phyloP scores from a whole-genome alignment of 2,888 invertebrate species.

The Athalia circularis region DNA sequence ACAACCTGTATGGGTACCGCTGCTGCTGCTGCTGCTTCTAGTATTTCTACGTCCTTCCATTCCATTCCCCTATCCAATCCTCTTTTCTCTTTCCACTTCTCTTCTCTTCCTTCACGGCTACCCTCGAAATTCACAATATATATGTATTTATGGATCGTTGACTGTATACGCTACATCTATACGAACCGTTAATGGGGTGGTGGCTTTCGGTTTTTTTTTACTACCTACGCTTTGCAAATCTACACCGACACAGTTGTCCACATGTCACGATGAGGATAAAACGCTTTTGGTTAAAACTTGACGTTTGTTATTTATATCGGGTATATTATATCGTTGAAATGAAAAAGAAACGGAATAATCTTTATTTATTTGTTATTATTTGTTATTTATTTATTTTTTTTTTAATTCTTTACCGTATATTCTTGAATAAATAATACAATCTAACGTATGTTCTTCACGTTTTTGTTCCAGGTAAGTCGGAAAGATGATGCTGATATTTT shows the following conservation, averaged over 20 bases:
- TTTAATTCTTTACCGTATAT: background rate
- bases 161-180: slow-evolving; percentile 35
- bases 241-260: background rate
- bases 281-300: too few relatives aligned
- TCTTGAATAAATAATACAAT: background rate
- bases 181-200: too few relatives aligned
- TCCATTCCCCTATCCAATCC: background rate
- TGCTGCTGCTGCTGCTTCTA: too few relatives aligned
- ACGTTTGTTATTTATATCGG: too few relatives aligned
- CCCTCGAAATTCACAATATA: slow-evolving; percentile 65
- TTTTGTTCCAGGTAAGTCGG: slow-evolving; percentile 34
- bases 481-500: background rate
- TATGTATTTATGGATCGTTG: slow-evolving; percentile 60
- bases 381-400: background rate
- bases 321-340: too few relatives aligned
- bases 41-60: too few relatives aligned
- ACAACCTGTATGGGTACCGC: too few relatives aligned
- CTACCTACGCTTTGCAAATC: too few relatives aligned
- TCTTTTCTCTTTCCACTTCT: slow-evolving; percentile 49
- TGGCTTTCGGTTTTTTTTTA: too few relatives aligned
- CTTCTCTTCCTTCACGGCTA: slow-evolving; percentile 53
- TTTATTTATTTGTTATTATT: background rate
- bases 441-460: background rate
- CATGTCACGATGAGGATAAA: background rate
- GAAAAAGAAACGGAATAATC: background rate